Percentiles rank a stretch among this genome's conserved stretches.
These are phyloP conservation scores for Dascyllus trimaculatus DNA, from an alignment of 2,113 vertebrate genomes.

Conservation along the genomic window DNA sequence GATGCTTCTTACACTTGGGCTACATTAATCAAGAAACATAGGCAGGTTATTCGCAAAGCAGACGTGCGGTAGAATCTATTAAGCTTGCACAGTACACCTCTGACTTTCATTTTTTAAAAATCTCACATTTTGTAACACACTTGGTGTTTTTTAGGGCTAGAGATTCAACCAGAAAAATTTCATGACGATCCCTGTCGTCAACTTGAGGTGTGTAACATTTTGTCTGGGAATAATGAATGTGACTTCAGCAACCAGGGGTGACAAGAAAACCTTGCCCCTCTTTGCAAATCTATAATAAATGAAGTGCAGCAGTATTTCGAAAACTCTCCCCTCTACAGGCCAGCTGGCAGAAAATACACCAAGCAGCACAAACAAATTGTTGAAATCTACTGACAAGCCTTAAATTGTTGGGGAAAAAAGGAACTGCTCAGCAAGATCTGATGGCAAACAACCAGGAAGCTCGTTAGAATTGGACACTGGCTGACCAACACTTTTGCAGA, in stretches of 20 bases:
- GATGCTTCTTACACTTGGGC: too few species aligned
- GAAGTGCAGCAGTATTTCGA: background rate
- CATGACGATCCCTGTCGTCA: too few species aligned
- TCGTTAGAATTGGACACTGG: conserved; percentile 2
- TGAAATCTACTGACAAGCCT: conserved; percentile 34
- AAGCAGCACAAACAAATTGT: conserved; percentile 23
- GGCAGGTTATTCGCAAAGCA: too few species aligned
- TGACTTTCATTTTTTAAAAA: too few species aligned
- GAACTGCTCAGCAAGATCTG: conserved; percentile 30
- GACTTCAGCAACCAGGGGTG: background rate
- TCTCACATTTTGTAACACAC: too few species aligned
- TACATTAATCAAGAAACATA: too few species aligned
- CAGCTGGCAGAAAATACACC: conserved; percentile 20
- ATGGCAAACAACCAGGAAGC: conserved; percentile 25
- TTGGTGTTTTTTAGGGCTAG: too few species aligned
- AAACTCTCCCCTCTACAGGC: conserved; percentile 67
- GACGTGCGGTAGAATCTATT: too few species aligned
- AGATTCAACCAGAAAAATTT: too few species aligned
- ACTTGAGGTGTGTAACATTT: too few species aligned
- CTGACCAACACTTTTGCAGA: background rate
- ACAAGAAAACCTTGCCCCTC: background rate
- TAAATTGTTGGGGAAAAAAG: background rate
- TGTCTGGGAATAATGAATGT: background rate
- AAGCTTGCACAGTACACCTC: too few species aligned
- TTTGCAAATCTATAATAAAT: background rate